Percentiles rank a stretch among this genome's conserved stretches.
Evolutionary conservation across 2,797 vertebrate genomes (phyloP).

Genomic region (Phaenicophaeus curvirostris): DNA sequence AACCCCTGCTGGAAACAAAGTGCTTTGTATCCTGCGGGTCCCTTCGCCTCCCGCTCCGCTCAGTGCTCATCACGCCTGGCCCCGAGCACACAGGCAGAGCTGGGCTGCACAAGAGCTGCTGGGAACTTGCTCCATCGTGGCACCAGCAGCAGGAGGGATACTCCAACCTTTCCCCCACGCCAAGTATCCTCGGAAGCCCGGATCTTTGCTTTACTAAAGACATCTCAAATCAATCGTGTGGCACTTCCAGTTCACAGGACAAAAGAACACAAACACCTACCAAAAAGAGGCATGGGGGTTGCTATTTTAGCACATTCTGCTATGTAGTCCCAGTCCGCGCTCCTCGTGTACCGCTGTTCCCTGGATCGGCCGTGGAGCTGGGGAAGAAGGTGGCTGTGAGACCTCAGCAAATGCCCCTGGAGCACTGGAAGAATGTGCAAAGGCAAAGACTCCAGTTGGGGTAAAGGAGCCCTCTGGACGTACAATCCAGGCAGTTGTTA

Average conservation of each 20-base stretch:
- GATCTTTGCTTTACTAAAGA: accelerated
- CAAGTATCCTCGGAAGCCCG: accelerated
- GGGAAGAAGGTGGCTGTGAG: not conserved
- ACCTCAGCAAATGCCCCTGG: accelerated
- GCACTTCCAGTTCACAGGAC: accelerated
- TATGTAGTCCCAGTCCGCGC: conserved; percentile 94
- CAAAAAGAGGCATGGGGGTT: conserved; percentile 90
- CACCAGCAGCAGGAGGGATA: not conserved
- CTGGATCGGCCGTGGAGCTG: conserved; percentile 93
- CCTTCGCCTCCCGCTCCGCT: not conserved
- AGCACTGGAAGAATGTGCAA: not conserved
- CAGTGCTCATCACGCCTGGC: accelerated
- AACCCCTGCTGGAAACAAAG: not conserved
- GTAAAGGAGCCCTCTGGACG: not conserved
- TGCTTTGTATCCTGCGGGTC: not conserved
- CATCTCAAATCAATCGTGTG: accelerated
- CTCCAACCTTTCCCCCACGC: not conserved
- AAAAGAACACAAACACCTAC: conserved; percentile 63
- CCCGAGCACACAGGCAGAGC: not conserved
- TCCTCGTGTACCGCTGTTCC: conserved; percentile 93
- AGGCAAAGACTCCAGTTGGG: not conserved
- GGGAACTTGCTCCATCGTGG: accelerated
- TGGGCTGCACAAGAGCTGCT: too few species aligned
- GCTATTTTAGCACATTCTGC: conserved; percentile 84
- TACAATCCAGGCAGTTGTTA: not conserved